Conservation (phyloP, 2,888 invertebrate genomes). For the Phymatocera aterrima region DNA sequence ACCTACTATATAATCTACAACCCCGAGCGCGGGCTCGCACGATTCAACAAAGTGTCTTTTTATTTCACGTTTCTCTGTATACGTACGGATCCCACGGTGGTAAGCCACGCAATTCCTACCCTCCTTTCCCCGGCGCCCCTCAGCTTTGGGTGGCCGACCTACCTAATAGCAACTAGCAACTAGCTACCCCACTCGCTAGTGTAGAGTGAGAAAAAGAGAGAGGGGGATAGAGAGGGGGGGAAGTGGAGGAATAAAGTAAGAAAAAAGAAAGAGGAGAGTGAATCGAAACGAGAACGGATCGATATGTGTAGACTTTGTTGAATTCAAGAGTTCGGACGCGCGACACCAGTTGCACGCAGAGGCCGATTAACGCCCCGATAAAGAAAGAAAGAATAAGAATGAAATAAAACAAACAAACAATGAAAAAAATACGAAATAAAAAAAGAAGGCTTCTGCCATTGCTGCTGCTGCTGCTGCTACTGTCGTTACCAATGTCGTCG, state of each 20-base stretch:
- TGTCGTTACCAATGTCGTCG: too few relatives aligned
- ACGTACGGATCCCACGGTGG: conserved; percentile 31
- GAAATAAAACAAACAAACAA: too few relatives aligned
- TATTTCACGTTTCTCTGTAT: background rate
- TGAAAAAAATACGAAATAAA: too few relatives aligned
- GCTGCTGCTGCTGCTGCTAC: too few relatives aligned
- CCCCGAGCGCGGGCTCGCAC: background rate
- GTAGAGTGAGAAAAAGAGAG: conserved; percentile 3
- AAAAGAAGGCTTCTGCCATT: too few relatives aligned
- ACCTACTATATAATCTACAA: too few relatives aligned
- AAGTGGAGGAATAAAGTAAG: background rate
- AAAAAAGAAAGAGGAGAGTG: background rate
- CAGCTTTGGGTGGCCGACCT: background rate
- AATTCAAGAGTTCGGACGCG: conserved; percentile 20
- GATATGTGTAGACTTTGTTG: conserved; percentile 34
- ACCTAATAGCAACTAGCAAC: background rate
- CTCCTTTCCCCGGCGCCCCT: background rate
- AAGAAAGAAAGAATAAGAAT: too few relatives aligned
- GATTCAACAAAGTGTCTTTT: conserved; percentile 24
- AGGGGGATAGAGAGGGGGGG: conserved; percentile 1
- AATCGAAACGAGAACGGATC: conserved; percentile 41
- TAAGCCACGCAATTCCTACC: conserved; percentile 26
- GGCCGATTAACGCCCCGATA: conserved; percentile 19
- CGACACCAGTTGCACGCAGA: conserved; percentile 36
- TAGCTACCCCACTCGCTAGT: background rate